phyloP scores from a whole-genome alignment of 2,888 invertebrate species.

The Petrolisthes cinctipes region DNA sequence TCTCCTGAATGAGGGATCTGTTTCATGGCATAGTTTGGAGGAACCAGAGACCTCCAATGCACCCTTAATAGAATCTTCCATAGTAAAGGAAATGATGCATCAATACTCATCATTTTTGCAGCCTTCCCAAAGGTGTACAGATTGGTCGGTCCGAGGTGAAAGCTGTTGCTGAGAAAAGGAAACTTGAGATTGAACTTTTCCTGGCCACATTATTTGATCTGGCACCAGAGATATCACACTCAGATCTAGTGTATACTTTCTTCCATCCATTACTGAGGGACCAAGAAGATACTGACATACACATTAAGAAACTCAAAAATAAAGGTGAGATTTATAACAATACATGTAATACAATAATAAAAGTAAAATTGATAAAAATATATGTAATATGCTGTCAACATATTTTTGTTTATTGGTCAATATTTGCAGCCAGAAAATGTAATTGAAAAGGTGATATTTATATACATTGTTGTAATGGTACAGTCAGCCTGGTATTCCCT shows the following conservation, averaged over 20 bases:
- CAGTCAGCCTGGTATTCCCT: too few species aligned
- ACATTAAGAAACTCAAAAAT: slow-evolving; percentile 84
- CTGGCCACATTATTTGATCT: slow-evolving; percentile 86
- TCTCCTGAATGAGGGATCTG: too few species aligned
- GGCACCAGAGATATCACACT: slow-evolving; percentile 94
- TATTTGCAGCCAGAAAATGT: too few species aligned
- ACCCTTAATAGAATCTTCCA: too few species aligned
- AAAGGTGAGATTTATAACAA: slow-evolving; percentile 64
- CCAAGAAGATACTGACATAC: slow-evolving; percentile 84
- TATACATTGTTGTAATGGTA: too few species aligned
- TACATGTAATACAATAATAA: too few species aligned
- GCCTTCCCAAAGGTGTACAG: slow-evolving; percentile 67
- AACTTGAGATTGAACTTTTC: slow-evolving; percentile 89
- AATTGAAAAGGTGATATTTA: too few species aligned
- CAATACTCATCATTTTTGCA: slow-evolving; percentile 40
- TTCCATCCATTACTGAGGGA: slow-evolving; percentile 96
- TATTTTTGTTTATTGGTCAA: too few species aligned
- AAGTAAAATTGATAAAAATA: too few species aligned
- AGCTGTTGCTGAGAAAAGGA: slow-evolving; percentile 91
- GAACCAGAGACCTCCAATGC: too few species aligned
- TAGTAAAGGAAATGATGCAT: not conserved
- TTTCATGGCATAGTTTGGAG: too few species aligned
- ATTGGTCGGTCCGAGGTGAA: slow-evolving; percentile 91
- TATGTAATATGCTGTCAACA: too few species aligned
- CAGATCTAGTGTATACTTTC: slow-evolving; percentile 97